These are phyloP conservation scores for Tyto alba DNA, from an alignment of 2,113 vertebrate genomes.

Conservation along the genomic window DNA sequence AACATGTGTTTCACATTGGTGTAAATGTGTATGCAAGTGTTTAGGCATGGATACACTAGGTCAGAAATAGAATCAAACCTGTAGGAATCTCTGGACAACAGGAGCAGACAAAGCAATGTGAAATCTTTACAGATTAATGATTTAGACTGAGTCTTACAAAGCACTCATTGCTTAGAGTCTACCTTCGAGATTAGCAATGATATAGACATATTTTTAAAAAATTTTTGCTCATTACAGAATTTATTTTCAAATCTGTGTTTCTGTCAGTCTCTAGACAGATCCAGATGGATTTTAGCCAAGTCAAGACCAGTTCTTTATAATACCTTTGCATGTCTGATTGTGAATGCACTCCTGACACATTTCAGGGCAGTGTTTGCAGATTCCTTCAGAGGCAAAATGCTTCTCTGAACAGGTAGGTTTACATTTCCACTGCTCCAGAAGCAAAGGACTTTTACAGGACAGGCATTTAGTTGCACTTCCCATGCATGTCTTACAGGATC, in stretches of 20 bases:
- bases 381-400: slow-evolving; percentile 68
- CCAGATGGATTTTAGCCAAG: background rate
- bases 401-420: slow-evolving; percentile 70
- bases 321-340: slow-evolving; percentile 81
- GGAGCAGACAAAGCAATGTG: background rate
- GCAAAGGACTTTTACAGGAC: slow-evolving; percentile 71
- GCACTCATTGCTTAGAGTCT: background rate
- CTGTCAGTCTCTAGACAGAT: background rate
- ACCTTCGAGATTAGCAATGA: background rate
- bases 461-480: slow-evolving; percentile 74
- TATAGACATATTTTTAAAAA: fast-evolving
- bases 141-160: background rate
- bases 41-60: background rate
- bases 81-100: background rate
- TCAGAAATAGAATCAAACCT: background rate
- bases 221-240: background rate
- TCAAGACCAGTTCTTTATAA: background rate
- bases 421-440: slow-evolving; percentile 75
- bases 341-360: slow-evolving; percentile 80
- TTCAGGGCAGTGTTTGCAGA: slow-evolving; percentile 79
- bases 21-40: background rate
- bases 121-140: background rate
- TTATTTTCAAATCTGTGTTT: background rate
- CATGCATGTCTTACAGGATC: slow-evolving; percentile 76
- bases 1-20: background rate